Evolutionary conservation across 2,113 vertebrate species (phyloP).

Genomic region (Alligator sinensis): DNA sequence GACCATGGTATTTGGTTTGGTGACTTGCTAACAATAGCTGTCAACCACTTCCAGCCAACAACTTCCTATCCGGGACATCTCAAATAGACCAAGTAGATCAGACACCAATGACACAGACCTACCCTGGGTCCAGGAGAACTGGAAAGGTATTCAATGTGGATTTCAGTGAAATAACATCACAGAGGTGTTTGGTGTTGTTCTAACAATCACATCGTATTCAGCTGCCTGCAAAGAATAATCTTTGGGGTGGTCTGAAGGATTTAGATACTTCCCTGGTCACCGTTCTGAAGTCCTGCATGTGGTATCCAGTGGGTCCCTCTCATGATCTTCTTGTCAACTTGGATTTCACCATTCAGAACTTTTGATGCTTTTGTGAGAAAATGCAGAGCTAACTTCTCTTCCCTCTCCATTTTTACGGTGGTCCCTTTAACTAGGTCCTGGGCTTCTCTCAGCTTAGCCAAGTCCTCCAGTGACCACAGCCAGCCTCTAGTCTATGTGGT

Average conservation of each 20-base stretch:
- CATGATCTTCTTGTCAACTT: conserved; percentile 1
- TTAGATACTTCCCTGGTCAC: not conserved
- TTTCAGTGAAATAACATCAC: rapidly evolving
- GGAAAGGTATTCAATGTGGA: not conserved
- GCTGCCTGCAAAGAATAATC: rapidly evolving
- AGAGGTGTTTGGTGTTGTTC: not conserved
- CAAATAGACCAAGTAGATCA: not conserved
- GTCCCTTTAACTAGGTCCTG: not conserved
- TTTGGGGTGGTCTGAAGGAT: not conserved
- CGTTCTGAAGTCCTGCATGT: rapidly evolving
- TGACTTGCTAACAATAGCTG: not conserved
- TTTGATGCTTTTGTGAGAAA: conserved; percentile 29
- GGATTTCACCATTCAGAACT: not conserved
- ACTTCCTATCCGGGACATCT: not conserved
- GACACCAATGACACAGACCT: not conserved
- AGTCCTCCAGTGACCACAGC: not conserved
- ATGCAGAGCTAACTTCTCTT: not conserved
- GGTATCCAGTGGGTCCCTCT: not conserved
- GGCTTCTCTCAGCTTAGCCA: not conserved
- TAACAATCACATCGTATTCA: not conserved
- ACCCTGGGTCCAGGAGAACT: not conserved
- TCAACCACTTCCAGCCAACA: not conserved
- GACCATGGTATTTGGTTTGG: not conserved
- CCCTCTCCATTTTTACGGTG: not conserved
- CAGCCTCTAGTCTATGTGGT: not conserved